Conservation (phyloP, 1,140 invertebrate species). For the Ooceraea biroi region DNA sequence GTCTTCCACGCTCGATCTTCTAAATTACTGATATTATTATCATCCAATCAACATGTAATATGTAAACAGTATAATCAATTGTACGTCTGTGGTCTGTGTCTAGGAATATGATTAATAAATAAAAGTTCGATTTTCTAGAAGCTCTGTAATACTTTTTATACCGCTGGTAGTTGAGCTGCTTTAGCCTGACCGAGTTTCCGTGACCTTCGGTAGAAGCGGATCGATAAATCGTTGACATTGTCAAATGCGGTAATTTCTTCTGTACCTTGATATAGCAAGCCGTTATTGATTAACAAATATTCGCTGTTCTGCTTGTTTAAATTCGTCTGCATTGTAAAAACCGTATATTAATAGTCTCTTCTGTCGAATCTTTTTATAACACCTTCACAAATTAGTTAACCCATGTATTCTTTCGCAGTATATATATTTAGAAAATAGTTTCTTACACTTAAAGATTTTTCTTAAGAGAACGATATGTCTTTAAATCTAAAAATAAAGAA, state of each 20-base stretch:
- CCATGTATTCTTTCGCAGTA: not conserved
- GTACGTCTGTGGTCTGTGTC: not conserved
- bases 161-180: conserved; percentile 10
- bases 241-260: conserved; percentile 60
- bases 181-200: conserved; percentile 53
- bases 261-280: conserved; percentile 32
- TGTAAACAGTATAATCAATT: not conserved
- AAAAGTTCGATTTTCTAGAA: conserved; percentile 42
- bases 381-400: not conserved
- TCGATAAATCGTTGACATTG: conserved; percentile 63
- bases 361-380: conserved; percentile 23
- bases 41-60: conserved; percentile 7
- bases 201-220: conserved; percentile 50
- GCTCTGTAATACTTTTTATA: conserved; percentile 4
- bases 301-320: conserved; percentile 15
- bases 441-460: not conserved
- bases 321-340: not conserved
- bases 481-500: not conserved
- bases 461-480: not conserved
- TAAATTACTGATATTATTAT: not conserved
- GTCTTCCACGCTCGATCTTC: not conserved
- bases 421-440: not conserved
- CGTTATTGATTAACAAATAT: conserved; percentile 54
- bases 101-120: conserved; percentile 46
- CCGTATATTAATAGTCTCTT: conserved; percentile 24